Conservation (phyloP, 1,140 invertebrate genomes). For the Anoplophora glabripennis region DNA sequence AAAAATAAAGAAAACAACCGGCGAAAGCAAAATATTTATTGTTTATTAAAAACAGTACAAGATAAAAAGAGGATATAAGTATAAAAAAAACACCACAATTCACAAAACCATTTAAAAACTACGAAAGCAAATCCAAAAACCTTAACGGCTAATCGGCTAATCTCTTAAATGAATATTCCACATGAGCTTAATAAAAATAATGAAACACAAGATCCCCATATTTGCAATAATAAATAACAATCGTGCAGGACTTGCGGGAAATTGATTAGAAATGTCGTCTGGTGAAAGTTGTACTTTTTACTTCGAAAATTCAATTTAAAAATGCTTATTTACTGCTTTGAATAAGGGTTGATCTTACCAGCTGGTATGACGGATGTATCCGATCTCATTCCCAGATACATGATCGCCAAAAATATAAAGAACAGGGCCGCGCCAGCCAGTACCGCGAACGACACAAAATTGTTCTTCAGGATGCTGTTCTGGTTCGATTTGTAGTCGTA, state of each 20-base stretch:
- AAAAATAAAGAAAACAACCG: slow-evolving; percentile 24
- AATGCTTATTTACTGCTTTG: slow-evolving; percentile 10
- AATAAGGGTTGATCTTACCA: slow-evolving; percentile 40
- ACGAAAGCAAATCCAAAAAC: neutral
- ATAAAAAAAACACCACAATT: slow-evolving; percentile 18
- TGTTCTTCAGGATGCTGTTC: slow-evolving; percentile 57
- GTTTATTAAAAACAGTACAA: slow-evolving; percentile 37
- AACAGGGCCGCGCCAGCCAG: slow-evolving; percentile 60
- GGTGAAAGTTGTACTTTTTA: no score
- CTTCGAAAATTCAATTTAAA: no score
- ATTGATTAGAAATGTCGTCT: no score
- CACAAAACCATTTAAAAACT: slow-evolving; percentile 21
- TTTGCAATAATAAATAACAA: neutral
- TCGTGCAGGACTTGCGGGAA: no score
- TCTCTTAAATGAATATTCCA: neutral
- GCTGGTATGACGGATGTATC: slow-evolving; percentile 32
- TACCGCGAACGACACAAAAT: slow-evolving; percentile 63
- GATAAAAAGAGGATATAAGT: no score
- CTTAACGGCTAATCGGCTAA: slow-evolving; percentile 2
- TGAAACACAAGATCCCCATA: neutral
- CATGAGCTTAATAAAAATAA: slow-evolving; percentile 8
- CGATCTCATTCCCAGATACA: slow-evolving; percentile 61
- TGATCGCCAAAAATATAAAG: slow-evolving; percentile 62
- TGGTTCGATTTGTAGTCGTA: slow-evolving; percentile 52
- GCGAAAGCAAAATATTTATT: slow-evolving; percentile 44